Evolutionary conservation across 2,113 vertebrate species (phyloP), one percentile per base, ranked within the genome.

Genomic region (Platichthys stellatus): DNA sequence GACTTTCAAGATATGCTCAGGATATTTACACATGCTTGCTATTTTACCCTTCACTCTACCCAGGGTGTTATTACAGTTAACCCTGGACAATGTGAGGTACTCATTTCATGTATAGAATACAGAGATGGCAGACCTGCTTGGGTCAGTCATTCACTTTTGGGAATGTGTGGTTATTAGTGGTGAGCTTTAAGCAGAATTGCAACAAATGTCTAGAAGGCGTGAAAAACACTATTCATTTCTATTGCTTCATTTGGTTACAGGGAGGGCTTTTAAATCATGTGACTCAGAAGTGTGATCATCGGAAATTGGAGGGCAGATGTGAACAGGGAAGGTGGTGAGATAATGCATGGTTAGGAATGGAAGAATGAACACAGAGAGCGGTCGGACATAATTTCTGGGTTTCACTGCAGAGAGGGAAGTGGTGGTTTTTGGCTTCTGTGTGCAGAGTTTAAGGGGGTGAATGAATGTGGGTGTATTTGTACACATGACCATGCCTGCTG

Each of bases 371-470:
- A 86, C 68, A 80, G 81, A 84, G 72, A 71, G 86, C 38, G 82
- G 82, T 89, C 84, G 14, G 56, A 74, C 66, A 76, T 91, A 85
- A 90, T 90, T 90, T 78, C 76, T 61, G 76, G 89, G 82, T 90
- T 92, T 80, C 45, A 28, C 59, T 82, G 79, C 78, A 82, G 40
- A 81, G 73, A 79, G 81, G 87, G 76, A 91, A 90, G 89, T 83
- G 86, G 86, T 86, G 88, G 75, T 74, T 92, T 76, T 83, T 89
- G 85, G 85, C 88, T 91, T 91, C 82, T 90, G 90, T 88, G 81
- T 82, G 77, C 31, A 47, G 86, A 85, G 86, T 84, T 73, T 81
- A 74, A 57, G 45, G 66, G 64, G 63, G 21, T 68, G 73, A 78
- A 59, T 83, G 72, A 45, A 62, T 80, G 77, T 82, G 63, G 40